phyloP scores from a whole-genome alignment of 2,888 invertebrate species.

The Tetheella fluctuosa region DNA sequence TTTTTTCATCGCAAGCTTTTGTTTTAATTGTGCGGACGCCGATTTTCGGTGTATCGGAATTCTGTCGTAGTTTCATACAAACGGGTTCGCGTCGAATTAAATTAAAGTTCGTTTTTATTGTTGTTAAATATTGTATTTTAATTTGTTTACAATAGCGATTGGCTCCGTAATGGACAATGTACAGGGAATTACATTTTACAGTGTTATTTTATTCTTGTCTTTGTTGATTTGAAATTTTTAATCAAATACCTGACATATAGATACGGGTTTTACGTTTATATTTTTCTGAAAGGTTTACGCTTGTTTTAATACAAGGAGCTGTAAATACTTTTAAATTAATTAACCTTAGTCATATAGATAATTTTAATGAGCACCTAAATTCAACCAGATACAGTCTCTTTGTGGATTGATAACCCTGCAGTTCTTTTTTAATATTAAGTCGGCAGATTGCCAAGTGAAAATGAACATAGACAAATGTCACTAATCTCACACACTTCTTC shows the following conservation, averaged over 20 bases:
- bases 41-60: not conserved
- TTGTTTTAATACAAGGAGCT: no score
- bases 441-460: not conserved
- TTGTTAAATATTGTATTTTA: constrained; percentile 1
- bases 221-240: not conserved
- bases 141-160: not conserved
- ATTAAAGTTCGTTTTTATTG: not conserved
- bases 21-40: constrained; percentile 14
- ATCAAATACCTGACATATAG: not conserved
- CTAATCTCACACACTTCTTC: not conserved
- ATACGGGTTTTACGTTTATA: not conserved
- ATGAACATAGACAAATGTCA: not conserved
- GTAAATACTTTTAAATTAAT: no score
- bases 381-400: no score
- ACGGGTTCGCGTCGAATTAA: not conserved
- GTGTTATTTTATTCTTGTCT: not conserved
- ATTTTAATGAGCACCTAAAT: no score
- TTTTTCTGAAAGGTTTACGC: no score
- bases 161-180: constrained; percentile 20
- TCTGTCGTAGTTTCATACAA: not conserved
- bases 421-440: no score
- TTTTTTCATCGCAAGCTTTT: constrained; percentile 22
- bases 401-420: no score
- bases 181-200: not conserved
- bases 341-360: no score